Base-by-base conservation (phyloP, 37 sponge, comb jelly and placozoan genomes). In the Aphrocallistes beatrix region DNA sequence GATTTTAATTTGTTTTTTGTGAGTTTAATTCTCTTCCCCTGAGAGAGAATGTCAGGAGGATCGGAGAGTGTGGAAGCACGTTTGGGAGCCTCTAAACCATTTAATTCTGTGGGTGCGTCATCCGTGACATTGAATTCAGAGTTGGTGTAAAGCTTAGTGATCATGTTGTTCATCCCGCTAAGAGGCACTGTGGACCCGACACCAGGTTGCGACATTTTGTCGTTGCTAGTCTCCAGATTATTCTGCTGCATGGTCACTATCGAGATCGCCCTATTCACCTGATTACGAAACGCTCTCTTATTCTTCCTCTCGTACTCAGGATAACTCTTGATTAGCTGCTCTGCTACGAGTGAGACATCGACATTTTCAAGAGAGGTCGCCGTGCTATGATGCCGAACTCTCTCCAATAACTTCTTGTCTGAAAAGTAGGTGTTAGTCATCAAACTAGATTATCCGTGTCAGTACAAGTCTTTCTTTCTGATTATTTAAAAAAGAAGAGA, bases 21-120 rank as follows among this genome's bases (percentile, higher is more conserved):
- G 3, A 36, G 40, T 81, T 84, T 42, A 6, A 49, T 84, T 42
- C n/a, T 84, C 50, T 84, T 84, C 75, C 3, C 21, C 10, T 60
- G 10, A 28, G 75, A 60, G n/a, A 28, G 6, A 42, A 16, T 42
- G 25, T 21, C 10, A 13, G 10, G 10, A 60, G 10, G 75, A 60
- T 60, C 75, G 10, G 75, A 13, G n/a, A 60, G 1, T 13, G 75
- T 3, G n/a, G 10, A 3, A 28, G 10, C n/a, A 25, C 75, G 10
- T 28, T 60, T 60, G 25, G n/a, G 75, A 19, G 25, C n/a, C n/a
- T 3, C 21, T 3, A 3, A 25, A 60, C 75, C 8, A 60, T 60
- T 60, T 19, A 28, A 3, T 60, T 3, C 21, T 19, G 75, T 32
- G 34, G 10, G 28, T 60, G 75, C 75, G 3, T 21, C n/a, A 60